phyloP scores from a whole-genome alignment of 2,113 vertebrate genomes.

The Callorhinus ursinus region DNA sequence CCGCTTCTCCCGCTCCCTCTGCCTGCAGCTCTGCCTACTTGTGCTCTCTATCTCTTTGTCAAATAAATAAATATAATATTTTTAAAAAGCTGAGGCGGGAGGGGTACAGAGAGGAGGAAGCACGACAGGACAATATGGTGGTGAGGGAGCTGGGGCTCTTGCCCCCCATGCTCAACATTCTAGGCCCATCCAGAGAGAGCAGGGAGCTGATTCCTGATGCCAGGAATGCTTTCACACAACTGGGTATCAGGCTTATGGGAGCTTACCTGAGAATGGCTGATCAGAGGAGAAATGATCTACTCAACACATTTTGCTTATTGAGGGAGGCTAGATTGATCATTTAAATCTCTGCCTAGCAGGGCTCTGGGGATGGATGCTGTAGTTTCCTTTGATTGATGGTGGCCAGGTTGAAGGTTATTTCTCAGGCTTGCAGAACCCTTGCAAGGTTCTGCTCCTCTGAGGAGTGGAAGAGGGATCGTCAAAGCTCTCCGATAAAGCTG shows the following conservation, averaged over 20 bases:
- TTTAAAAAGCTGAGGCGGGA: neutral
- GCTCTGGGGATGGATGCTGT: neutral
- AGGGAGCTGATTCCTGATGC: conserved; percentile 34
- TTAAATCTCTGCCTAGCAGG: neutral
- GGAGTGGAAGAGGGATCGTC: neutral
- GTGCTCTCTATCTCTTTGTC: neutral
- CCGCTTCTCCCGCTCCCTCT: too few species aligned
- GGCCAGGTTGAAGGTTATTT: conserved; percentile 28
- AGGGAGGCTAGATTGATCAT: conserved; percentile 29
- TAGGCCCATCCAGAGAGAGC: neutral
- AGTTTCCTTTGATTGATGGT: conserved; percentile 43
- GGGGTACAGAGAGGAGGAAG: neutral
- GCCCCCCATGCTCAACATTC: neutral
- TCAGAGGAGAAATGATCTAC: conserved; percentile 40
- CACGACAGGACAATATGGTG: neutral
- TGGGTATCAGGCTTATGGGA: neutral
- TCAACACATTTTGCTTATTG: conserved; percentile 49
- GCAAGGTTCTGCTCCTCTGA: conserved; percentile 2
- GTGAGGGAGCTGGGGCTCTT: neutral
- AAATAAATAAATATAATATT: neutral
- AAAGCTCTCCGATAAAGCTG: neutral
- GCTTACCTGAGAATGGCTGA: conserved; percentile 46
- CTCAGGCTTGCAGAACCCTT: neutral
- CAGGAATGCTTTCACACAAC: neutral
- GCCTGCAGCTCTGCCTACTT: neutral